Base-by-base conservation (phyloP, 2,113 vertebrate species). In the Mormyrus lacerda region DNA sequence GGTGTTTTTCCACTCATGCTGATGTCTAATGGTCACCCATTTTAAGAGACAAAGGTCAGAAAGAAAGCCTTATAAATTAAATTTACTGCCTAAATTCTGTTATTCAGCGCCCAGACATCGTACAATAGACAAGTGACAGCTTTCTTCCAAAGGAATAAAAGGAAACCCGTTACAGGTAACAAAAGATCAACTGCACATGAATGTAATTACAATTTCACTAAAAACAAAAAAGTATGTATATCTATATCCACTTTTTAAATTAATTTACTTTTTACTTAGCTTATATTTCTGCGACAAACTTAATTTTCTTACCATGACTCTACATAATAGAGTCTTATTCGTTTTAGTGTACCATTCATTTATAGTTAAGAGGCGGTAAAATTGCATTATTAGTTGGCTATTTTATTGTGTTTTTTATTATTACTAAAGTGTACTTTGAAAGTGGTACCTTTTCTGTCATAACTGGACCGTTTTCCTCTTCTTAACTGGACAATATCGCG, bases 1-100 rank as follows among this genome's bases (percentile, higher is more conserved):
- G 96, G 97, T 98, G 97, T 96, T 98, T 98, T 98, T 98, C 97
- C 97, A 97, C 96, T 97, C 96, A 94, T 89, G 96, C 95, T 96
- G 94, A 96, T 97, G 95, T 95, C 96, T 95, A 95, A 96, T 94
- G 95, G 95, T 95, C 95, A 94, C 95, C 92, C 93, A 95, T 94
- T 95, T 92, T 91, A 92, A 93, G 93, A 96, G 94, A 96, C 97
- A 97, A 97, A 97, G 97, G 97, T 97, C 97, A 97, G 94, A 94
- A 96, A 96, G 95, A 96, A 97, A 95, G 94, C 95, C 96, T 96
- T 96, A 96, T 96, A 97, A 97, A 96, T 96, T 94, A 93, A 94
- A 94, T 95, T 94, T 94, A 94, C 92, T 89, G 91, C 93, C 91
- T 92, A 93, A 91, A 92, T 90, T 93, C 55, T 90, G 90, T 92